These are phyloP conservation scores for Caerostris extrusa DNA, from an alignment of 1,140 invertebrate genomes.

Conservation along the genomic window DNA sequence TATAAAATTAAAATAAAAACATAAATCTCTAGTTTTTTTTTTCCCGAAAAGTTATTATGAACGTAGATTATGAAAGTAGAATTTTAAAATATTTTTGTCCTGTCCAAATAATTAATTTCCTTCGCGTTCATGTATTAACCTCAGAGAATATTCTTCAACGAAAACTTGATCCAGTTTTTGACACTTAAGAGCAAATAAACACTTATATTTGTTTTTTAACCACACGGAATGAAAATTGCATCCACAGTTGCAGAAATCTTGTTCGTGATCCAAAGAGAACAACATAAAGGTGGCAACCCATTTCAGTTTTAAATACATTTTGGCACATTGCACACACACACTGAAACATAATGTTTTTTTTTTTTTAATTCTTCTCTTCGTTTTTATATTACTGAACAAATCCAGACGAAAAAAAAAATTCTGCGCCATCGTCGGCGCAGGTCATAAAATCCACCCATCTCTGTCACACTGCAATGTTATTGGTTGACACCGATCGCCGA, in stretches of 20 bases:
- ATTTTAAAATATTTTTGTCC: too few relatives aligned
- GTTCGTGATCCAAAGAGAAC: background rate
- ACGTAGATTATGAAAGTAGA: too few relatives aligned
- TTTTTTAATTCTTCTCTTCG: too few relatives aligned
- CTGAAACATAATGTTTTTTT: background rate
- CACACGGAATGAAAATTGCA: too few relatives aligned
- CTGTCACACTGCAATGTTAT: background rate
- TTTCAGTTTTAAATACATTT: slow-evolving; percentile 11
- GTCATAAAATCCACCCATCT: background rate
- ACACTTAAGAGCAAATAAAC: too few relatives aligned
- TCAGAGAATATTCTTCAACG: background rate
- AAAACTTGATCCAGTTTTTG: background rate
- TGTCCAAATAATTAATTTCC: too few relatives aligned
- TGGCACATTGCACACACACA: slow-evolving; percentile 42
- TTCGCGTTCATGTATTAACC: too few relatives aligned
- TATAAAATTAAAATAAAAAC: too few relatives aligned
- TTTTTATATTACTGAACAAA: slow-evolving; percentile 25
- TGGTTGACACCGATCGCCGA: background rate
- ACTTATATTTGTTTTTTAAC: too few relatives aligned
- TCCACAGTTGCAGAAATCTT: too few relatives aligned
- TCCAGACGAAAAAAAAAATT: background rate
- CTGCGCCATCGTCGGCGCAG: background rate
- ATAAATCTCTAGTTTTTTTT: too few relatives aligned
- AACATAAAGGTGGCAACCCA: background rate
- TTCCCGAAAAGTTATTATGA: too few relatives aligned